Base-by-base conservation (phyloP, 2,888 invertebrate species). In the Eristalinus sepulchralis region DNA sequence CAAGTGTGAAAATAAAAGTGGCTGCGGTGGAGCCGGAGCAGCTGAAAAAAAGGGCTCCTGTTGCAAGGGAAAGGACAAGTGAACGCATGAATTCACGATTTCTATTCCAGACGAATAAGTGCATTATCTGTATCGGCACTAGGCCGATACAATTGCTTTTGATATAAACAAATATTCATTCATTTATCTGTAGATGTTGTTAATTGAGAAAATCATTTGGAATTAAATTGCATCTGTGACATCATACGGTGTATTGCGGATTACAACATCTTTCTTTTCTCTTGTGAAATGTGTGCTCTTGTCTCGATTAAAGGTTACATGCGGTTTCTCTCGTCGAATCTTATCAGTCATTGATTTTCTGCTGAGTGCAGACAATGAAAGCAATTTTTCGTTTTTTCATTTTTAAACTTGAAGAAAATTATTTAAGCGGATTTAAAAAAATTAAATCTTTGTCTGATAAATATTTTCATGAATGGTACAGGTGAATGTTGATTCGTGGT, bases 1-100 rank as follows among this genome's bases (percentile, higher is more conserved):
- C 88, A 91, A 92, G 79, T 92, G 92, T 70, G 88, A 82, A 13
- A 88, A 88, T 36, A 90, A 90, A 67, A 89, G 90, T 55, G 84
- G 87, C 47, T 90, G 90, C 71, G 88, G 89, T 11, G 68, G 88
- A 27, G 70, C 13, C 27, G 89, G 13, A 24, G 89, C 76, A 1
- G 88, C 89, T 57, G 88, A 86, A 47, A 88, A 88, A 27, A 70
- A 82, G 82, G 88, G 88, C 39, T 66, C 89, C 0, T 90, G 89
- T 72, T 90, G 89, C 78, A 89, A 88, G 24, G 78, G 78, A 60
- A 88, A 85, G 47, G 36, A 80, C 24, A 88, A 88, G 75, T 85
- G 39, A 85, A 77, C n/a, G n/a, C n/a, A n/a, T n/a, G n/a, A n/a
- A n/a, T 59, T n/a, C 34, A 34, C 27, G 9, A 11, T 36, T 60